These are phyloP conservation scores for Diachasma alloeum DNA, from an alignment of 1,140 invertebrate genomes.

Conservation along the genomic window DNA sequence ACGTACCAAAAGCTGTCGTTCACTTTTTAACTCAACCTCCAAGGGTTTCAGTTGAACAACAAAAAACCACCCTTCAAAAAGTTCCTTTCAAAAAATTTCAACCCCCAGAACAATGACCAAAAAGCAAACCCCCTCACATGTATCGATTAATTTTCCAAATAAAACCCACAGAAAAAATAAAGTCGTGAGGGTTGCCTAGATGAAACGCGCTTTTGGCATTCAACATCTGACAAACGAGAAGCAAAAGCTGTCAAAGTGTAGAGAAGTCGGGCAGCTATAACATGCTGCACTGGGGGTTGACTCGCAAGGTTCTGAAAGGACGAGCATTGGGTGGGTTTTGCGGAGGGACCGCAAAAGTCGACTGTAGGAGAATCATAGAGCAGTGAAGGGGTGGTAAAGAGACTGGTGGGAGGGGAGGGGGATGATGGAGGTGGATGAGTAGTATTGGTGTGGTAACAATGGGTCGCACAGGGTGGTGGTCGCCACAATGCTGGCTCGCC, in stretches of 20 bases:
- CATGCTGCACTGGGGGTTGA: background rate
- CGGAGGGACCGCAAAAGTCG: slow-evolving; percentile 10
- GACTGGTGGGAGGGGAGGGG: slow-evolving; percentile 10
- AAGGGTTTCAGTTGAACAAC: background rate
- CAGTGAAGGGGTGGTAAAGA: slow-evolving; percentile 35
- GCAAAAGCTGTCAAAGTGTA: slow-evolving; percentile 11
- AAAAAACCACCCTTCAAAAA: background rate
- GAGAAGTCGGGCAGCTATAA: background rate
- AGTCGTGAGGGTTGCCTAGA: slow-evolving; percentile 12
- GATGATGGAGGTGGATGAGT: slow-evolving; percentile 39
- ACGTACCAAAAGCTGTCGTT: background rate
- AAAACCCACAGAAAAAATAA: background rate
- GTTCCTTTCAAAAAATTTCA: background rate
- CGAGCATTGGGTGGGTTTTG: background rate
- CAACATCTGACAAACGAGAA: slow-evolving; percentile 14
- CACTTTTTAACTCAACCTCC: background rate
- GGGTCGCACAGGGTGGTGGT: slow-evolving; percentile 46
- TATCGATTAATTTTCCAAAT: slow-evolving; percentile 9
- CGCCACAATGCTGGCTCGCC: slow-evolving; percentile 60
- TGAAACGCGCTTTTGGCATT: slow-evolving; percentile 30
- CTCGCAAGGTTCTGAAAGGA: slow-evolving; percentile 4
- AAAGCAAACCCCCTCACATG: background rate
- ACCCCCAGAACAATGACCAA: background rate
- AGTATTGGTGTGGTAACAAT: slow-evolving; percentile 61
- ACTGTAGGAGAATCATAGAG: background rate